Evolutionary conservation across 2,888 invertebrate species (phyloP).

Genomic region (Bhutanitis thaidina): DNA sequence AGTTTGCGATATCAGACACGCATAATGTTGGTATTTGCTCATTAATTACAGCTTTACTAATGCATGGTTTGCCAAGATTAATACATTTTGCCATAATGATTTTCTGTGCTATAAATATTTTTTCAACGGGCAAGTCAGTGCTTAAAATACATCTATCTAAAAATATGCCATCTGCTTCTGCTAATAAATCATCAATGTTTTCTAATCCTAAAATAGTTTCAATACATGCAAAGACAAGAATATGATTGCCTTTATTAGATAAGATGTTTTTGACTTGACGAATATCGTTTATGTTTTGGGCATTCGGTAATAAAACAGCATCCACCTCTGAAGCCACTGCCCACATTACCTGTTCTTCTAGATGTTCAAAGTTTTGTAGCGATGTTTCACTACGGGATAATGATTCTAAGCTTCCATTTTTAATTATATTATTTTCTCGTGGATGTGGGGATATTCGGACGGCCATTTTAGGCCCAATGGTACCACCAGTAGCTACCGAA

Average conservation of each 20-base stretch:
- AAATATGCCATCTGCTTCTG: slow-evolving; percentile 91
- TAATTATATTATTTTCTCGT: slow-evolving; percentile 52
- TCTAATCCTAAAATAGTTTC: slow-evolving; percentile 56
- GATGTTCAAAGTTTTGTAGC: slow-evolving; percentile 84
- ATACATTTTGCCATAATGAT: slow-evolving; percentile 92
- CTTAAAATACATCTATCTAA: slow-evolving; percentile 92
- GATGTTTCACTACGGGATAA: slow-evolving; percentile 81
- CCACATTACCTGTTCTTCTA: slow-evolving; percentile 68
- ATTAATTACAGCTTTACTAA: slow-evolving; percentile 93
- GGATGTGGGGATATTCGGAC: slow-evolving; percentile 76
- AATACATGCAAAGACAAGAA: slow-evolving; percentile 61
- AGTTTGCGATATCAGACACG: slow-evolving; percentile 93
- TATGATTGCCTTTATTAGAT: slow-evolving; percentile 62
- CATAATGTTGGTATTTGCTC: slow-evolving; percentile 88
- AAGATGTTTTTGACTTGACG: slow-evolving; percentile 47
- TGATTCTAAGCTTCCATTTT: slow-evolving; percentile 63
- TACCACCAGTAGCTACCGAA: slow-evolving; percentile 73
- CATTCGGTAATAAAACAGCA: slow-evolving; percentile 56
- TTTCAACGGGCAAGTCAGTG: slow-evolving; percentile 92
- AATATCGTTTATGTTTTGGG: slow-evolving; percentile 52
- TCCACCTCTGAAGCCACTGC: slow-evolving; percentile 66
- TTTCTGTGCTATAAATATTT: slow-evolving; percentile 93
- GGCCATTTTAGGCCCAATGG: slow-evolving; percentile 70
- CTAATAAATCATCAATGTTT: slow-evolving; percentile 86
- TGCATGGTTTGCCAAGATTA: slow-evolving; percentile 90